Percentiles rank a stretch among this genome's conserved stretches.
Evolutionary conservation across 2,113 vertebrate species (phyloP).

Genomic region (Chloroceryle aenea): DNA sequence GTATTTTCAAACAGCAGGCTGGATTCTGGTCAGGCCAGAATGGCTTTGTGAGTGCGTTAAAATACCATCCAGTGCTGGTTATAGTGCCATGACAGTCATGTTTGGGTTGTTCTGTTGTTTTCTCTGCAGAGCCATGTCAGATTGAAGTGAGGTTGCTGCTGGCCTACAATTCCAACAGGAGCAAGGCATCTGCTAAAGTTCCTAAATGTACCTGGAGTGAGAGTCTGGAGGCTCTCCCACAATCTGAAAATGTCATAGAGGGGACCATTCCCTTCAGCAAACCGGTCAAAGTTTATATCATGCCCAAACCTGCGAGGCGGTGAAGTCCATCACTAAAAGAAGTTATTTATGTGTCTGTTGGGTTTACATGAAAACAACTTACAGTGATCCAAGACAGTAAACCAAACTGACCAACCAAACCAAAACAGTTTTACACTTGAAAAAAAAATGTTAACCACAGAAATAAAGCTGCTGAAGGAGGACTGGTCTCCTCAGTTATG

Average conservation of each 20-base stretch:
- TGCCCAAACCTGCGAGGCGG: constrained; percentile 93
- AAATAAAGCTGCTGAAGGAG: background rate
- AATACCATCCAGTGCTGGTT: background rate
- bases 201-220: constrained; percentile 83
- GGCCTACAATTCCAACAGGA: constrained; percentile 87
- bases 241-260: constrained; percentile 83
- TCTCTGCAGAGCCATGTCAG: constrained; percentile 89
- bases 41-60: fast-evolving
- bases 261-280: constrained; percentile 95
- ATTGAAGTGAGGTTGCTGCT: constrained; percentile 91
- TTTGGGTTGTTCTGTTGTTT: background rate
- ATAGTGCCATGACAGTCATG: background rate
- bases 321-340: background rate
- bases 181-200: constrained; percentile 61
- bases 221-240: constrained; percentile 75
- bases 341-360: background rate
- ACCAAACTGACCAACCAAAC: background rate
- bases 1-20: background rate
- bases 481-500: background rate
- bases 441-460: background rate
- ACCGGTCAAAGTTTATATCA: constrained; percentile 93
- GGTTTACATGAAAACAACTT: background rate
- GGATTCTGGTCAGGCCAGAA: background rate
- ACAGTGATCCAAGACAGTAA: background rate
- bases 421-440: background rate